These are phyloP conservation scores for Stenodera caucasica DNA, from an alignment of 2,888 invertebrate species.

Conservation along the genomic window DNA sequence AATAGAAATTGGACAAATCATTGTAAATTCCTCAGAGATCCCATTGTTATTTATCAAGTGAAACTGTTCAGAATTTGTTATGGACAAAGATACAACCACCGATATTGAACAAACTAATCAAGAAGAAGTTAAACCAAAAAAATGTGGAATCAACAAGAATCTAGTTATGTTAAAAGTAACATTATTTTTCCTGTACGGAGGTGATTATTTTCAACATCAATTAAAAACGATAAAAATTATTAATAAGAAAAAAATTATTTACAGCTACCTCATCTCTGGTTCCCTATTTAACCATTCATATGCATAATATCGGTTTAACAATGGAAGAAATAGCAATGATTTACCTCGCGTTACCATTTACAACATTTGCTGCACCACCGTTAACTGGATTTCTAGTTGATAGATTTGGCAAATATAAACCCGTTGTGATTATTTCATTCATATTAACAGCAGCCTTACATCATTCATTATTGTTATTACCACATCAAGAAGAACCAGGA, in stretches of 20 bases:
- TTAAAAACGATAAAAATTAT: background rate
- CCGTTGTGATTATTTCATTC: constrained; percentile 76
- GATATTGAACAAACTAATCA: constrained; percentile 56
- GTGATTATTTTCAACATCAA: constrained; percentile 53
- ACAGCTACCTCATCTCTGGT: constrained; percentile 79
- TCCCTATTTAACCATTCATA: constrained; percentile 86
- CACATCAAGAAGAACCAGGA: constrained; percentile 77
- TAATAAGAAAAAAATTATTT: background rate
- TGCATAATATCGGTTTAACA: constrained; percentile 86
- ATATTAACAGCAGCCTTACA: constrained; percentile 78
- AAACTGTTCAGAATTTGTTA: constrained; percentile 24
- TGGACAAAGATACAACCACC: constrained; percentile 56
- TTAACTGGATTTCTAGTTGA: constrained; percentile 84
- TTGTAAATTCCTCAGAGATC: constrained; percentile 8
- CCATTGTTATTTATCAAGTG: background rate
- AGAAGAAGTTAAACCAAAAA: constrained; percentile 31
- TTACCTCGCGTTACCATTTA: constrained; percentile 82
- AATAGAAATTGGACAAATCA: constrained; percentile 30
- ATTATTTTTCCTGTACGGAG: constrained; percentile 80
- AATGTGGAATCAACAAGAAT: constrained; percentile 71
- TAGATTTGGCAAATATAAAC: constrained; percentile 83
- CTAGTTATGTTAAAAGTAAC: constrained; percentile 80
- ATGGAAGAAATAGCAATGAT: constrained; percentile 86
- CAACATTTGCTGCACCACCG: constrained; percentile 83
- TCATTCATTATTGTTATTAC: constrained; percentile 76